Evolutionary conservation across 1,140 invertebrate species (phyloP).

Genomic region (Penaeus indicus): DNA sequence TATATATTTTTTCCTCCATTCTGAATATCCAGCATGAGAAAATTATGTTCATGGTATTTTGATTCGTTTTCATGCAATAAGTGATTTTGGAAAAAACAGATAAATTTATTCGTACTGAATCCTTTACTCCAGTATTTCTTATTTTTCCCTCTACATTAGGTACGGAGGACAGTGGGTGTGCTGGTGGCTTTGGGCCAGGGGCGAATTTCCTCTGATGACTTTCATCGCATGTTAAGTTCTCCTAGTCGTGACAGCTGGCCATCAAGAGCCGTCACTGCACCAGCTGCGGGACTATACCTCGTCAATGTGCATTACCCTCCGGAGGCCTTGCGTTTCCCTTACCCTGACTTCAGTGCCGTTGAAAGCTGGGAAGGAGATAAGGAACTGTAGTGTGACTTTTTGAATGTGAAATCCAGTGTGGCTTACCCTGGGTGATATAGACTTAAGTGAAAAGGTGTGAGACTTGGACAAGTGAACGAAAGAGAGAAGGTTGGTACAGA

Average conservation of each 20-base stretch:
- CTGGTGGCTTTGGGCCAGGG: conserved; percentile 76
- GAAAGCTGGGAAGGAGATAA: neutral
- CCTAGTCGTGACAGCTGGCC: conserved; percentile 80
- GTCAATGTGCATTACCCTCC: conserved; percentile 78
- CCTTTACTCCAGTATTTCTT: conserved; percentile 46
- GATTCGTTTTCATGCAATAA: no score
- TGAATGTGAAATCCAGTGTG: no score
- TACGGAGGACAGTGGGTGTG: conserved; percentile 80
- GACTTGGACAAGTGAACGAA: no score
- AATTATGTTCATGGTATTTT: no score
- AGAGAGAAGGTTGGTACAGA: no score
- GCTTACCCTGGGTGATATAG: no score
- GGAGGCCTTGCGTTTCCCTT: neutral
- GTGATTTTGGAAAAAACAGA: conserved; percentile 39
- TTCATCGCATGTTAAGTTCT: conserved; percentile 81
- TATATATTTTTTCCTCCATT: no score
- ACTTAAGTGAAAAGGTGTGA: no score
- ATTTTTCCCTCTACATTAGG: conserved; percentile 72
- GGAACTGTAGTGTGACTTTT: no score
- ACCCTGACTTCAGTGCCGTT: neutral
- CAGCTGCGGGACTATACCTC: conserved; percentile 79
- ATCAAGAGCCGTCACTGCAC: conserved; percentile 68
- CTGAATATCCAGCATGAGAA: no score
- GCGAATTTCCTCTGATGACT: conserved; percentile 75
- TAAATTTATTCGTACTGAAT: neutral